Percentiles rank a stretch among this genome's conserved stretches.
Evolutionary conservation across 2,113 vertebrate genomes (phyloP).

Genomic region (Ranitomeya imitator): DNA sequence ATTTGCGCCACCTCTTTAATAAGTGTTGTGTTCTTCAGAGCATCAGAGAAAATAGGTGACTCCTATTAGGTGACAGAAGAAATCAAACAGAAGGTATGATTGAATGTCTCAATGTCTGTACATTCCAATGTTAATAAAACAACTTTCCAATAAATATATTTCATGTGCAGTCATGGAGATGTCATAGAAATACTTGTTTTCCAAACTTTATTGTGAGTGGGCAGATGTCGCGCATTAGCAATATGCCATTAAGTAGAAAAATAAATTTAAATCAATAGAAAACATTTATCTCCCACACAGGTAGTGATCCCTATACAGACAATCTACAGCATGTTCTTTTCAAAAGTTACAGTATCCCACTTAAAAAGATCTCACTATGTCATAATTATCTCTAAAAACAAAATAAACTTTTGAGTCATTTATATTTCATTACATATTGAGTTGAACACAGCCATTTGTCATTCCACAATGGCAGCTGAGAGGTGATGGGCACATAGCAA

Average conservation of each 20-base stretch:
- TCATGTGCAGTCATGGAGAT: neutral
- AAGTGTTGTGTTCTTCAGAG: too few relatives aligned
- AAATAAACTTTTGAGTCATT: neutral
- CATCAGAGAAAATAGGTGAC: neutral
- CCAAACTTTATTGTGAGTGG: slow-evolving; percentile 46
- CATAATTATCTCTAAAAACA: neutral
- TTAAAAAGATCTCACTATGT: neutral
- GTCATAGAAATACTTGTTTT: slow-evolving; percentile 3
- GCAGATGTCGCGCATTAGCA: slow-evolving; percentile 41
- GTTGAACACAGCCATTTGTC: neutral
- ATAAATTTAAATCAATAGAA: slow-evolving; percentile 41
- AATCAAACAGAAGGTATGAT: neutral
- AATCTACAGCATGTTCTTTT: slow-evolving; percentile 41
- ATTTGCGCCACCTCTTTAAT: too few relatives aligned
- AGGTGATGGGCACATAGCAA: neutral
- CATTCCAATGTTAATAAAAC: neutral
- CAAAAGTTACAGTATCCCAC: neutral
- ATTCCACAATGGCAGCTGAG: neutral
- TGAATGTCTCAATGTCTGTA: neutral
- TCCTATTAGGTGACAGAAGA: neutral
- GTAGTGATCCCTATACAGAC: neutral
- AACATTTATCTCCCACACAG: slow-evolving; percentile 33
- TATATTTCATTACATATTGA: neutral
- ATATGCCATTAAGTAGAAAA: slow-evolving; percentile 52
- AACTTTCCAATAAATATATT: neutral